Evolutionary conservation across 2,113 vertebrate species (phyloP).

Genomic region (Neopipo cinnamomea): DNA sequence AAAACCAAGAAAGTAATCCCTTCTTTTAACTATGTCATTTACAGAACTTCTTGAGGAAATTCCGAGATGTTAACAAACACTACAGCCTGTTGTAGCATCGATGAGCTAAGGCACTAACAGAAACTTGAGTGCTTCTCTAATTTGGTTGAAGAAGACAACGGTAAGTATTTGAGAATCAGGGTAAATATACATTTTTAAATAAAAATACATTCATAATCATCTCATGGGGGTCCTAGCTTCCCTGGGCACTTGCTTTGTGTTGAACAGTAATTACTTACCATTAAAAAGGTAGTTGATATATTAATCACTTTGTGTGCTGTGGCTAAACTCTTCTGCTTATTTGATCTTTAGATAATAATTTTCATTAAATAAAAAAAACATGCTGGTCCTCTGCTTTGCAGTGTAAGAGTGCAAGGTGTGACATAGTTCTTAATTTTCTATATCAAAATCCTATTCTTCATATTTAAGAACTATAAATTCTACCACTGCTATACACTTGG

Average conservation of each 20-base stretch:
- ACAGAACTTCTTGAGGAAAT: background rate
- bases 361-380: background rate
- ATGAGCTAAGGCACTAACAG: background rate
- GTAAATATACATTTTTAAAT: background rate
- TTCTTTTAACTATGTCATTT: background rate
- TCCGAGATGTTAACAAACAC: background rate
- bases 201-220: background rate
- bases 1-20: background rate
- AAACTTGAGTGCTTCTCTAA: background rate
- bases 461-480: background rate
- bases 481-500: background rate
- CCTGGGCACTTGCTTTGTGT: background rate
- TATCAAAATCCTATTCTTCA: background rate
- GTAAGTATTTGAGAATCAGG: background rate
- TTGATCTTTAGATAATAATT: background rate
- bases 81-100: background rate
- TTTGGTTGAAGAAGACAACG: background rate
- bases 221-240: background rate
- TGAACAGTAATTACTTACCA: background rate
- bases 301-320: background rate
- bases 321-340: background rate
- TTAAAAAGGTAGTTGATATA: background rate
- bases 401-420: background rate
- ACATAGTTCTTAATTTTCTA: background rate
- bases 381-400: background rate